A percentile compares a stretch with the other conserved stretches of the same genome.
These are phyloP conservation scores for Ectemnius lituratus DNA, from an alignment of 2,888 invertebrate species.

Conservation along the genomic window DNA sequence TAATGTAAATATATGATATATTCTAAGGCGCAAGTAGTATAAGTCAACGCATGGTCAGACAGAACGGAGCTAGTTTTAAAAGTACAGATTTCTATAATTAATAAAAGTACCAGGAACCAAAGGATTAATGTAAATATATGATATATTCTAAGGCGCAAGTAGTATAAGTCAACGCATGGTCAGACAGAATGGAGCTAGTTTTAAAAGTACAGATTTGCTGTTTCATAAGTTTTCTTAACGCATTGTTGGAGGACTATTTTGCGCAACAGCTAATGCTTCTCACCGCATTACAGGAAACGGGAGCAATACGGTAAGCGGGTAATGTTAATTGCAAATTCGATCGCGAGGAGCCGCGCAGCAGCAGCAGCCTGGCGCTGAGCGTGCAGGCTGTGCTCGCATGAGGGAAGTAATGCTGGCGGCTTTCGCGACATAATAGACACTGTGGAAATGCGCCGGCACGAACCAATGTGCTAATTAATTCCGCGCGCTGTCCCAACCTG, in stretches of 20 bases:
- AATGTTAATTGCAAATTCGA: slow-evolving; percentile 11
- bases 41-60: neutral
- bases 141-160: neutral
- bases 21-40: neutral
- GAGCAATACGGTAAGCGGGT: neutral
- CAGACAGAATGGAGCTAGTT: neutral
- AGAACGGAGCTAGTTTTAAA: neutral
- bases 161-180: neutral
- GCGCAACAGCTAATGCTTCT: no score
- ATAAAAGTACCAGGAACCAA: no score
- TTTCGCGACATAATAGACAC: slow-evolving; percentile 27
- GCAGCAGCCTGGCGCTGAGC: no score
- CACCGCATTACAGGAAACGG: no score
- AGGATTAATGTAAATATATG: no score
- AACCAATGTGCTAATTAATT: slow-evolving; percentile 49
- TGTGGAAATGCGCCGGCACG: slow-evolving; percentile 28
- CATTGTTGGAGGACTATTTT: no score
- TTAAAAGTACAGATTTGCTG: no score
- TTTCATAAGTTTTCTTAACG: no score
- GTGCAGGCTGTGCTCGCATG: slow-evolving; percentile 3
- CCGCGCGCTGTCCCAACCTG: slow-evolving; percentile 14
- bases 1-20: no score
- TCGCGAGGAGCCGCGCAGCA: neutral
- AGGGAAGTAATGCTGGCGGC: slow-evolving; percentile 22
- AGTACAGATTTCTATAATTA: no score